Evolutionary conservation across 2,888 invertebrate genomes (phyloP).

Genomic region (Lottia gigantea): DNA sequence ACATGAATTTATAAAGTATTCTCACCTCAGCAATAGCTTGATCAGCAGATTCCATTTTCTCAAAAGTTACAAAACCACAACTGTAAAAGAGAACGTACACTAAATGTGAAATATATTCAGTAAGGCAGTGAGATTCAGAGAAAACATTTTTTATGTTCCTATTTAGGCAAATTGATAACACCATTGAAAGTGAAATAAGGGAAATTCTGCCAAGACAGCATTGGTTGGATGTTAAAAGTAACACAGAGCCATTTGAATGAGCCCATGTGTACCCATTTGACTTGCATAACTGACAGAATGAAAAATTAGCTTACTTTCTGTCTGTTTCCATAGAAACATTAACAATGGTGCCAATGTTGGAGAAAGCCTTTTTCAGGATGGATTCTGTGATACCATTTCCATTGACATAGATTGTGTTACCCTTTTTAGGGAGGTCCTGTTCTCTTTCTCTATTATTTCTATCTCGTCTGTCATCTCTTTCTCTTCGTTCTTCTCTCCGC

Average conservation of each 20-base stretch:
- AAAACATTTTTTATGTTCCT: no score
- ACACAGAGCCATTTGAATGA: no score
- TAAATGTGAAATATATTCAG: no score
- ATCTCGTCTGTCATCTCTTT: constrained; percentile 73
- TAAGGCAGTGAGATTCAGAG: no score
- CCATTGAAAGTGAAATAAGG: no score
- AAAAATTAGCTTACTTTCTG: constrained; percentile 74
- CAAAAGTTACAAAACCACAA: constrained; percentile 91
- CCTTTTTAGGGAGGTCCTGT: constrained; percentile 76
- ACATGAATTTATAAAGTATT: neutral
- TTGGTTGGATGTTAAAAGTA: no score
- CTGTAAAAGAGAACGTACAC: constrained; percentile 72
- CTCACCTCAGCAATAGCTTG: constrained; percentile 81
- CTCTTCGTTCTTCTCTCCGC: constrained; percentile 15
- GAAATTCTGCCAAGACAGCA: no score
- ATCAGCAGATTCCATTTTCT: constrained; percentile 86
- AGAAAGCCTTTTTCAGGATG: constrained; percentile 80
- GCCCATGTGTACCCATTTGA: no score
- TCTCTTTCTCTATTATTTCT: constrained; percentile 41
- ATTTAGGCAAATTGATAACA: no score
- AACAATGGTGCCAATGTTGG: constrained; percentile 80
- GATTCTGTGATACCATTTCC: constrained; percentile 85
- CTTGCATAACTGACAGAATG: neutral
- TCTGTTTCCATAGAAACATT: constrained; percentile 87
- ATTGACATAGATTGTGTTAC: constrained; percentile 85